These are phyloP conservation scores for Orius insidiosus DNA, from an alignment of 1,140 invertebrate genomes.

Conservation along the genomic window DNA sequence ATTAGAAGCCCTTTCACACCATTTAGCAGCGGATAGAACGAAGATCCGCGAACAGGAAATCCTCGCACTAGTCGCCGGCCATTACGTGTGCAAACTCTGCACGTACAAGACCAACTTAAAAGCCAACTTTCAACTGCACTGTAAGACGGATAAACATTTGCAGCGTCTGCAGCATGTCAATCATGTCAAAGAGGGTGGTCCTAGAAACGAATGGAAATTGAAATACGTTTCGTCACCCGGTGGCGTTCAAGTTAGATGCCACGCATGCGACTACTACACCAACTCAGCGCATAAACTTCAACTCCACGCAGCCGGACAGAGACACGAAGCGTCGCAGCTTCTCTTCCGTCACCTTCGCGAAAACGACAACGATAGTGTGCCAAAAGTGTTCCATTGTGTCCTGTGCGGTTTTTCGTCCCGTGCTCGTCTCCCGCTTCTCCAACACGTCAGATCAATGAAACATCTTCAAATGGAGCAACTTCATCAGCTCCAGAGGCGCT, in stretches of 20 bases:
- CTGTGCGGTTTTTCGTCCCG: slow-evolving; percentile 70
- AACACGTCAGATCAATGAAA: slow-evolving; percentile 73
- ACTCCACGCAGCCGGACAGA: slow-evolving; percentile 68
- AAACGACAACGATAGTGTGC: slow-evolving; percentile 31
- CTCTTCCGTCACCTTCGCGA: slow-evolving; percentile 72
- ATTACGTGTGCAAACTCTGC: slow-evolving; percentile 94
- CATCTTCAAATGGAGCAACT: slow-evolving; percentile 86
- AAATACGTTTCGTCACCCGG: slow-evolving; percentile 70
- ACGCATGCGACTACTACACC: slow-evolving; percentile 92
- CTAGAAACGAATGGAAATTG: slow-evolving; percentile 85
- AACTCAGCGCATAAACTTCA: slow-evolving; percentile 93
- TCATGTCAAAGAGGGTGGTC: slow-evolving; percentile 90
- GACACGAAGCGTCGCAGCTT: slow-evolving; percentile 71
- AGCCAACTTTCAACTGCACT: slow-evolving; percentile 98
- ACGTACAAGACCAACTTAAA: slow-evolving; percentile 97
- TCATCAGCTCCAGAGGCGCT: slow-evolving; percentile 72
- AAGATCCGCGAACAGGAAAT: slow-evolving; percentile 79
- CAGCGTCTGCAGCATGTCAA: slow-evolving; percentile 95
- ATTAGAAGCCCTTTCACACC: slow-evolving; percentile 76
- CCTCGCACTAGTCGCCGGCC: slow-evolving; percentile 73
- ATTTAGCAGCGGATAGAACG: slow-evolving; percentile 80
- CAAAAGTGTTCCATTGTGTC: slow-evolving; percentile 57
- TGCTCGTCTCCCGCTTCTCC: slow-evolving; percentile 66
- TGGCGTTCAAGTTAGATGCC: slow-evolving; percentile 81
- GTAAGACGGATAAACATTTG: slow-evolving; percentile 98